Base-by-base conservation (phyloP, 2,888 invertebrate species). In the Rhopalosiphum nymphaeae region DNA sequence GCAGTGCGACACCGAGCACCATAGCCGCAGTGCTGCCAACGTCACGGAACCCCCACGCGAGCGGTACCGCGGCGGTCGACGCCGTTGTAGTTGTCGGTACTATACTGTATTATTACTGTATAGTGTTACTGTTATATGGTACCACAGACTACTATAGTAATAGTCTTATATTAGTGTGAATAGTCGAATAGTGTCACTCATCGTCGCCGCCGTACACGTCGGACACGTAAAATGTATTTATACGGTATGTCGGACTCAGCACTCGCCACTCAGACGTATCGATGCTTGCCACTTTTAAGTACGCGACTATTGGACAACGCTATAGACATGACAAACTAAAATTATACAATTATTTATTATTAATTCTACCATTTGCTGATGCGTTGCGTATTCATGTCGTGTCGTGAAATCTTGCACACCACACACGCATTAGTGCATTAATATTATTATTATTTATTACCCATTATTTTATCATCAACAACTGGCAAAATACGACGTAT, bases 11-110 rank as follows among this genome's bases (percentile, higher is more conserved):
- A 44, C 44, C 36, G 42, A 42, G 78, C 78, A 36, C 85, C 46
- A n/a, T 26, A 16, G 26, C 10, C 46, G 21, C 93, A 93, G 93
- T 93, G 84, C 49, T n/a, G 46, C 93, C 93, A 93, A 93, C 49
- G 29, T 88, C 89, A 94, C n/a, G 10, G 87, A 9, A 1, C 84
- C 49, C 78, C 44, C 44, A 53, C 91, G 91, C n/a, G 46, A 78
- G 21, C 36, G n/a, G n/a, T 16, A 11, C 29, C 29, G 67, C 13
- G n/a, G 57, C 29, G 9, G 67, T 36, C 7, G 78, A 36, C 78
- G 36, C 78, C 21, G 78, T 78, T 36, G 78, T 53, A 13, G 16
- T 53, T 13, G 21, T 53, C 16, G 53, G n/a, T n/a, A n/a, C n/a
- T 44, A 44, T 44, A 3, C n/a, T 44, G 1, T 44, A 44, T n/a